A percentile compares a stretch with the other conserved stretches of the same genome.
phyloP scores from a whole-genome alignment of 2,888 invertebrate species.

The Agrochola lota region DNA sequence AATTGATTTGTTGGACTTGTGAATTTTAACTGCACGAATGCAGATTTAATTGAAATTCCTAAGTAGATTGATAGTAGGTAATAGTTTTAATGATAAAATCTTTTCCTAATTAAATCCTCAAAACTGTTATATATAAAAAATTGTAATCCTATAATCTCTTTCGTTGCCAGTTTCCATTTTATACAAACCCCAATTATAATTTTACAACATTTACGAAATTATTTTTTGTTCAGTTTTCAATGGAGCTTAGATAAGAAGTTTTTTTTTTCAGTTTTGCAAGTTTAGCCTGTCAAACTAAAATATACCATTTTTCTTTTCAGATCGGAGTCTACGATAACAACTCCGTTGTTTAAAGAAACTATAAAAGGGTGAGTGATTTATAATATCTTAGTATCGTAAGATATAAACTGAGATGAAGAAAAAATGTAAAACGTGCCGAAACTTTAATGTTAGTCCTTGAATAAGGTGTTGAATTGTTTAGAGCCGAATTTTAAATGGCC shows the following conservation, averaged over 20 bases:
- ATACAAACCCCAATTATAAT: too few relatives aligned
- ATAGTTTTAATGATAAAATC: neutral
- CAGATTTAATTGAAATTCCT: too few relatives aligned
- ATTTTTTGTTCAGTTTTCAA: too few relatives aligned
- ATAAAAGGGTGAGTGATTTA: conserved; percentile 56
- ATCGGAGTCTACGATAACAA: conserved; percentile 26
- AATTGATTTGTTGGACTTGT: neutral
- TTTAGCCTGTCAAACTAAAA: conserved; percentile 7
- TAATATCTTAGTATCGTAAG: conserved; percentile 24
- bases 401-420: conserved; percentile 23
- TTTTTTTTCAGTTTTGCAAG: neutral
- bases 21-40: neutral
- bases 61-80: too few relatives aligned
- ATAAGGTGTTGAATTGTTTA: conserved; percentile 36
- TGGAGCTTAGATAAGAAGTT: too few relatives aligned
- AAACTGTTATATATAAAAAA: neutral
- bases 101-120: neutral
- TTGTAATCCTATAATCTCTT: neutral
- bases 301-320: conserved; percentile 52
- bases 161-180: neutral
- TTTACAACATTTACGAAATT: neutral
- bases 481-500: conserved; percentile 30
- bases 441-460: conserved; percentile 37
- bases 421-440: conserved; percentile 16
- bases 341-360: conserved; percentile 40